Evolutionary conservation across 2,113 vertebrate genomes (phyloP).

Genomic region (Pseudois nayaur): DNA sequence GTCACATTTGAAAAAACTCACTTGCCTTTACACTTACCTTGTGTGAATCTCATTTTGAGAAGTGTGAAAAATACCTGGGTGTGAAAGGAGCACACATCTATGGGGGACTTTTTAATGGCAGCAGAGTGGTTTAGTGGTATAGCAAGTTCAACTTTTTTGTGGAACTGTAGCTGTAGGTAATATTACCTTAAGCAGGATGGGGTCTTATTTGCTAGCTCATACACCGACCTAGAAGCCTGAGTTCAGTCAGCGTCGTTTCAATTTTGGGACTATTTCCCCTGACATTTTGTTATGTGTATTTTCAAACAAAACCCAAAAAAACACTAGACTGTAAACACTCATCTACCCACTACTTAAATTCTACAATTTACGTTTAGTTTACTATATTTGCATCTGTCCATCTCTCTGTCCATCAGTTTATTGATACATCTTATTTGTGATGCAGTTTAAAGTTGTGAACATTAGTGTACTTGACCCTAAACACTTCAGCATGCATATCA

Average conservation of each 20-base stretch:
- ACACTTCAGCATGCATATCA: background rate
- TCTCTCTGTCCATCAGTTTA: background rate
- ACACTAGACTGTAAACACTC: background rate
- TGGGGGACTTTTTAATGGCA: background rate
- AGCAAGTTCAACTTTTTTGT: background rate
- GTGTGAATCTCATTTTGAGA: constrained; percentile 17
- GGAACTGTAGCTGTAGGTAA: background rate
- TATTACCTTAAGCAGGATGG: background rate
- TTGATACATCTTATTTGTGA: background rate
- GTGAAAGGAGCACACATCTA: background rate
- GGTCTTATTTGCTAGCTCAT: background rate
- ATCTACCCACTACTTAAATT: background rate
- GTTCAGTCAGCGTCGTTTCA: constrained; percentile 7
- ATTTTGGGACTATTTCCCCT: background rate
- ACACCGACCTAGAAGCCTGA: background rate
- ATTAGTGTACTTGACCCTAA: background rate
- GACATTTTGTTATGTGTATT: background rate
- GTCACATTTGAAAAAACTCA: constrained; percentile 26
- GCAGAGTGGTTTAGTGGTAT: background rate
- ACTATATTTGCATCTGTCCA: background rate
- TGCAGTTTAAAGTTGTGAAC: background rate
- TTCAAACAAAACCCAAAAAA: background rate
- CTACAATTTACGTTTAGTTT: background rate
- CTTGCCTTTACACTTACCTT: background rate
- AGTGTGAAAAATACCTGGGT: background rate